phyloP scores from a whole-genome alignment of 2,797 vertebrate genomes.

The Sciaenops ocellatus region DNA sequence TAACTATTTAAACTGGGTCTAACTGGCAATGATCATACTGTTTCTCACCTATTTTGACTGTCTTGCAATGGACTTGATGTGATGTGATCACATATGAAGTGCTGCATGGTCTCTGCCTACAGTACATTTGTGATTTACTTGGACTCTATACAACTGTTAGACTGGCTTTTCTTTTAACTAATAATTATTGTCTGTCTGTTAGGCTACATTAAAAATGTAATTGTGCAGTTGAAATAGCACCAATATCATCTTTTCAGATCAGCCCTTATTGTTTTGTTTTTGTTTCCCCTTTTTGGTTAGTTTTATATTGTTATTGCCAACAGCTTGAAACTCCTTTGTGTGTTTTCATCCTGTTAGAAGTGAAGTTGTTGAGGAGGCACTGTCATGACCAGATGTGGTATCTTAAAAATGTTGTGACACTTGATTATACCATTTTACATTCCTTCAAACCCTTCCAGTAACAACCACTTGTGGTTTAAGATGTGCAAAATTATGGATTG shows the following conservation, averaged over 20 bases:
- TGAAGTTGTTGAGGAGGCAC: neutral
- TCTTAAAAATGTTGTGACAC: neutral
- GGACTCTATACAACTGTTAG: neutral
- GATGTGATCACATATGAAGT: neutral
- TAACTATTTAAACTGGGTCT: neutral
- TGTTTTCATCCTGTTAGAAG: slow-evolving; percentile 4
- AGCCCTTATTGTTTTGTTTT: slow-evolving; percentile 4
- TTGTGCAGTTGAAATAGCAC: slow-evolving; percentile 8
- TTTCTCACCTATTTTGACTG: neutral
- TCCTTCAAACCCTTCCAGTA: neutral
- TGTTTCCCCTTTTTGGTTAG: neutral
- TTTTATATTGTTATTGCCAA: neutral
- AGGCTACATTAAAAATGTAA: slow-evolving; percentile 23
- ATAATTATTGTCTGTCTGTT: slow-evolving; percentile 7
- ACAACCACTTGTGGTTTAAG: slow-evolving; percentile 3
- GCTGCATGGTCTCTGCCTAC: neutral
- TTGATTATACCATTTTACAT: neutral
- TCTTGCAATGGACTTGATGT: neutral
- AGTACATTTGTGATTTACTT: slow-evolving; percentile 5
- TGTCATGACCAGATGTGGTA: neutral
- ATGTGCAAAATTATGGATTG: slow-evolving; percentile 3
- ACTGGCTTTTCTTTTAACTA: slow-evolving; percentile 4
- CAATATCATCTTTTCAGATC: neutral
- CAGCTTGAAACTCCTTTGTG: neutral
- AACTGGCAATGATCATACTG: neutral